phyloP scores from a whole-genome alignment of 2,888 invertebrate species.

The Yponomeuta plumbellus region DNA sequence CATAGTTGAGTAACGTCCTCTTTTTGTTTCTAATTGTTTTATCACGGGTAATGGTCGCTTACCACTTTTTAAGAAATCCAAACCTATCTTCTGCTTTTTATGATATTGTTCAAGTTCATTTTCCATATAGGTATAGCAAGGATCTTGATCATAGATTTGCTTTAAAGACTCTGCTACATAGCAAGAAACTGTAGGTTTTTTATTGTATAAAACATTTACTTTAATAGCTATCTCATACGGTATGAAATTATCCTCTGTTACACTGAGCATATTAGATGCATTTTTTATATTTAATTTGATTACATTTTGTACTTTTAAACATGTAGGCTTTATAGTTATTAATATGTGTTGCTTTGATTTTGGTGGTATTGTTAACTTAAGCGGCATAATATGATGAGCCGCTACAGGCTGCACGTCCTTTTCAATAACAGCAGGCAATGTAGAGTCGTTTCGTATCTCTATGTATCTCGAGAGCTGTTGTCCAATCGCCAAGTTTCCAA shows the following conservation, averaged over 20 bases:
- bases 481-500: conserved; percentile 60
- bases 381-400: conserved; percentile 34
- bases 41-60: conserved; percentile 26
- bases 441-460: conserved; percentile 61
- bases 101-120: conserved; percentile 35
- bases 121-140: conserved; percentile 45
- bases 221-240: conserved; percentile 40
- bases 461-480: conserved; percentile 49
- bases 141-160: conserved; percentile 44
- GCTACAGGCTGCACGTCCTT: background rate
- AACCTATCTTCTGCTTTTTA: conserved; percentile 35
- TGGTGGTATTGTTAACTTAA: conserved; percentile 48
- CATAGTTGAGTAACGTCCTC: background rate
- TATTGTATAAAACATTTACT: conserved; percentile 41
- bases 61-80: conserved; percentile 37
- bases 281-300: conserved; percentile 51
- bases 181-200: conserved; percentile 27
- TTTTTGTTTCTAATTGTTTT: background rate
- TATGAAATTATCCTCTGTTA: conserved; percentile 38
- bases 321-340: conserved; percentile 47
- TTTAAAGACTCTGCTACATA: conserved; percentile 50
- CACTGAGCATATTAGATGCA: conserved; percentile 34
- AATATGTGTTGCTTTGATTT: conserved; percentile 43
- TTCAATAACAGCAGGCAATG: conserved; percentile 38
- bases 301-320: conserved; percentile 39